Conservation (phyloP, 2,888 invertebrate genomes). For the Dyspetes luteomarginatus region DNA sequence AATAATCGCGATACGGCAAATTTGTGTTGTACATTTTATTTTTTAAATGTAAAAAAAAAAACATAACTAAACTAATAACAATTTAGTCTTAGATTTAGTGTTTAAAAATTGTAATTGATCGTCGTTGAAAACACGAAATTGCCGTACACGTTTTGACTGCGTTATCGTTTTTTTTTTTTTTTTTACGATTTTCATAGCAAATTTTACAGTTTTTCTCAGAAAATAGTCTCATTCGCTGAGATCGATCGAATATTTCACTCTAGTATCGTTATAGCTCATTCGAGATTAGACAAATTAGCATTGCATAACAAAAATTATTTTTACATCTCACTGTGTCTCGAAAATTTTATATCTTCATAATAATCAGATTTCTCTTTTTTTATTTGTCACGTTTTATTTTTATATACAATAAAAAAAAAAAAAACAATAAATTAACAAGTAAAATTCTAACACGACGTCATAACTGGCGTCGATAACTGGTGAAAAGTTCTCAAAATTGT, state of each 20-base stretch:
- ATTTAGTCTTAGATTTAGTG: too few relatives aligned
- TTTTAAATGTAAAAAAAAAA: not conserved
- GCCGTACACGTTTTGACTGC: conserved; percentile 50
- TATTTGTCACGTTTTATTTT: too few relatives aligned
- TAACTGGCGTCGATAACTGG: conserved; percentile 54
- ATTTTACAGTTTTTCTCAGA: conserved; percentile 33
- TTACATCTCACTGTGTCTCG: not conserved
- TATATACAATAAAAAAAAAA: too few relatives aligned
- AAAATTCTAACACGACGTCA: conserved; percentile 47
- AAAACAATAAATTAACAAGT: conserved; percentile 2
- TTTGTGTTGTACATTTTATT: conserved; percentile 39
- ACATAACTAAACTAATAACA: not conserved
- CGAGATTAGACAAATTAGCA: conserved; percentile 37
- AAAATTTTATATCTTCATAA: not conserved
- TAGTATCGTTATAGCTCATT: conserved; percentile 33
- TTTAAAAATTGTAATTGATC: too few relatives aligned
- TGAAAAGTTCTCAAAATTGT: conserved; percentile 48
- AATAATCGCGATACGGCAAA: conserved; percentile 42
- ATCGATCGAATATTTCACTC: conserved; percentile 10
- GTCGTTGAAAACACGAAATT: conserved; percentile 34
- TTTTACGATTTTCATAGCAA: conserved; percentile 21
- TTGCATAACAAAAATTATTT: conserved; percentile 25
- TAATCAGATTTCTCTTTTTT: too few relatives aligned
- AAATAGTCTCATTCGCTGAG: conserved; percentile 13
- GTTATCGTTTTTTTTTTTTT: conserved; percentile 34